Percentiles rank a stretch among this genome's conserved stretches.
These are phyloP conservation scores for Hirtodrosophila trivittata DNA, from an alignment of 2,888 invertebrate genomes.

Conservation along the genomic window DNA sequence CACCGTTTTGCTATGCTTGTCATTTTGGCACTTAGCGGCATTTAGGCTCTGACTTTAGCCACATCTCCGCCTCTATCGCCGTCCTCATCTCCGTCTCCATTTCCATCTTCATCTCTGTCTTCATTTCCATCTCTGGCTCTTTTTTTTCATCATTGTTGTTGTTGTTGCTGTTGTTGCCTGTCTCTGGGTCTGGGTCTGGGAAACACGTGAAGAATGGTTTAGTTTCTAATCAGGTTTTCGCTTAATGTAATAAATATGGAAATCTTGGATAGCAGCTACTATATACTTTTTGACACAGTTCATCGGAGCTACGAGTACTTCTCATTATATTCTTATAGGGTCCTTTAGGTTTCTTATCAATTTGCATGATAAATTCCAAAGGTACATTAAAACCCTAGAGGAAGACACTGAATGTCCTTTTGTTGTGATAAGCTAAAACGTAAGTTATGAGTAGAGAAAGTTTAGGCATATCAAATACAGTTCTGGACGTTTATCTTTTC, in stretches of 20 bases:
- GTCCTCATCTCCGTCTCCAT: conserved; percentile 18
- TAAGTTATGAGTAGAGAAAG: too few species aligned
- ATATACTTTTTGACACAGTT: conserved; percentile 42
- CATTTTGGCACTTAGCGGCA: conserved; percentile 75
- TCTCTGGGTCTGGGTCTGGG: conserved; percentile 32
- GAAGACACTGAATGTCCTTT: too few species aligned
- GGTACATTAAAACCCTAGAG: too few species aligned
- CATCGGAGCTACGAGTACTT: too few species aligned
- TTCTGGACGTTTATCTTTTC: too few species aligned
- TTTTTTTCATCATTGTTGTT: conserved; percentile 2
- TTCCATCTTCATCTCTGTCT: conserved; percentile 21
- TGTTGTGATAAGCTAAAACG: too few species aligned
- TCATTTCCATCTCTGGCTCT: conserved; percentile 8
- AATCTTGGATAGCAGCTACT: conserved; percentile 50
- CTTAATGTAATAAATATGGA: conserved; percentile 57
- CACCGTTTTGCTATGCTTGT: conserved; percentile 61
- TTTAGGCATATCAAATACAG: too few species aligned
- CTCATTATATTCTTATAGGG: too few species aligned
- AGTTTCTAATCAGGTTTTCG: conserved; percentile 40
- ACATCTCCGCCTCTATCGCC: conserved; percentile 22
- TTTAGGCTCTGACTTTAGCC: conserved; percentile 60
- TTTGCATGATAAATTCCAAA: too few species aligned
- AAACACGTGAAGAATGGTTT: conserved; percentile 47
- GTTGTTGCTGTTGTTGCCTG: conserved; percentile 50
- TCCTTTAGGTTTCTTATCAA: too few species aligned